These are phyloP conservation scores for Netelia fuscicornis DNA, from an alignment of 2,888 invertebrate genomes.

Conservation along the genomic window DNA sequence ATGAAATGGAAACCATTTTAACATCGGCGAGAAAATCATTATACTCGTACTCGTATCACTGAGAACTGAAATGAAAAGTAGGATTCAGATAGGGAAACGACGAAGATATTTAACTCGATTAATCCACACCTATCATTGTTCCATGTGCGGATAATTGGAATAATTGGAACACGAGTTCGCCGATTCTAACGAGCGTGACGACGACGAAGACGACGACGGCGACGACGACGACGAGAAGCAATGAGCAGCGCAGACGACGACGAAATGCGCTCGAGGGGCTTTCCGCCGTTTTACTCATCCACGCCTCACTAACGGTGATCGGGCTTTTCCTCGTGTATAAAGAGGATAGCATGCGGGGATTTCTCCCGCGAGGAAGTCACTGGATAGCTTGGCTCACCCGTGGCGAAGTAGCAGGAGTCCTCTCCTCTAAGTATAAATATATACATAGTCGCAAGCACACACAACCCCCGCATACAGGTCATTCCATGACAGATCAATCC, in stretches of 20 bases:
- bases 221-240: conserved; percentile 8
- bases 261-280: conserved; percentile 54
- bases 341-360: conserved; percentile 54
- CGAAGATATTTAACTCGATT: conserved; percentile 44
- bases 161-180: conserved; percentile 63
- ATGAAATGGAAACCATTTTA: not conserved
- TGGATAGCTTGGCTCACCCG: not conserved
- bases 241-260: conserved; percentile 26
- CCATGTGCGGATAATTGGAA: conserved; percentile 56
- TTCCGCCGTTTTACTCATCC: conserved; percentile 57
- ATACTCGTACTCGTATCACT: conserved; percentile 1
- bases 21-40: not conserved
- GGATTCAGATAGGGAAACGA: not conserved
- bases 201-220: conserved; percentile 33
- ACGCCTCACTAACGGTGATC: conserved; percentile 61
- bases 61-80: not conserved
- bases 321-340: conserved; percentile 50
- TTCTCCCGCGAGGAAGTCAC: conserved; percentile 45
- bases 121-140: conserved; percentile 42
- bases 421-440: conserved; percentile 5
- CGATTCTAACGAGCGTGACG: conserved; percentile 63
- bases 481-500: no score
- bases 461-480: no score
- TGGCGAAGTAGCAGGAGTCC: not conserved
- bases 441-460: not conserved